A percentile compares a stretch with the other conserved stretches of the same genome.
These are phyloP conservation scores for Unio delphinus DNA, from an alignment of 2,888 invertebrate species.

Conservation along the genomic window DNA sequence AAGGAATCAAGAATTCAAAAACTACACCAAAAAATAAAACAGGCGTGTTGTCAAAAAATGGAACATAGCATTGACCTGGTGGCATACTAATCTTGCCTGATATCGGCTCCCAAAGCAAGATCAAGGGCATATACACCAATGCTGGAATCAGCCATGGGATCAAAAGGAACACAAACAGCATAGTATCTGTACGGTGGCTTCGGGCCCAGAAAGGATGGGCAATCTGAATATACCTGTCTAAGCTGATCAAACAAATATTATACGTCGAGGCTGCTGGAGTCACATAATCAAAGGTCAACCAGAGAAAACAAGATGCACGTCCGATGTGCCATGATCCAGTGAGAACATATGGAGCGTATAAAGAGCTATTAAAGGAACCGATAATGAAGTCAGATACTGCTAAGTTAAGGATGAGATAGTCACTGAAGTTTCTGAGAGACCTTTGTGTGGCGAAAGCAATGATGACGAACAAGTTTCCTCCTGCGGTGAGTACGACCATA, in stretches of 20 bases:
- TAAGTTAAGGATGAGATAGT: slow-evolving; percentile 51
- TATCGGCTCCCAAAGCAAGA: slow-evolving; percentile 40
- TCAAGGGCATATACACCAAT: slow-evolving; percentile 40
- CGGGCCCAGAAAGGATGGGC: slow-evolving; percentile 40
- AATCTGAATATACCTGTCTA: slow-evolving; percentile 47
- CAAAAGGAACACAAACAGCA: slow-evolving; percentile 30
- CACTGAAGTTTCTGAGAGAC: slow-evolving; percentile 44
- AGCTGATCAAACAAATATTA: slow-evolving; percentile 47
- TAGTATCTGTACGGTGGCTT: slow-evolving; percentile 20
- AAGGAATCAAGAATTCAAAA: slow-evolving; percentile 48
- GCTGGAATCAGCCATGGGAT: slow-evolving; percentile 42
- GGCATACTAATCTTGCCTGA: slow-evolving; percentile 17
- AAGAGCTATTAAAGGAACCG: slow-evolving; percentile 36
- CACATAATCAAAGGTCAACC: slow-evolving; percentile 46
- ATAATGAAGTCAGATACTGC: slow-evolving; percentile 51
- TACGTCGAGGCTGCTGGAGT: slow-evolving; percentile 46
- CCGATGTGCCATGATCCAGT: slow-evolving; percentile 40
- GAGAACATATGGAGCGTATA: slow-evolving; percentile 42
- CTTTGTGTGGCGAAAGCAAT: slow-evolving; percentile 39
- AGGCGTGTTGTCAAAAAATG: slow-evolving; percentile 28
- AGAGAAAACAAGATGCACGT: slow-evolving; percentile 38
- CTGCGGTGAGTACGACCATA: slow-evolving; percentile 29
- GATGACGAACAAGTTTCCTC: slow-evolving; percentile 43
- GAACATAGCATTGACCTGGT: slow-evolving; percentile 32
- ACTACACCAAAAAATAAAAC: slow-evolving; percentile 36